Evolutionary conservation across 2,888 invertebrate species (phyloP).

Genomic region (Anthoptus insignis): DNA sequence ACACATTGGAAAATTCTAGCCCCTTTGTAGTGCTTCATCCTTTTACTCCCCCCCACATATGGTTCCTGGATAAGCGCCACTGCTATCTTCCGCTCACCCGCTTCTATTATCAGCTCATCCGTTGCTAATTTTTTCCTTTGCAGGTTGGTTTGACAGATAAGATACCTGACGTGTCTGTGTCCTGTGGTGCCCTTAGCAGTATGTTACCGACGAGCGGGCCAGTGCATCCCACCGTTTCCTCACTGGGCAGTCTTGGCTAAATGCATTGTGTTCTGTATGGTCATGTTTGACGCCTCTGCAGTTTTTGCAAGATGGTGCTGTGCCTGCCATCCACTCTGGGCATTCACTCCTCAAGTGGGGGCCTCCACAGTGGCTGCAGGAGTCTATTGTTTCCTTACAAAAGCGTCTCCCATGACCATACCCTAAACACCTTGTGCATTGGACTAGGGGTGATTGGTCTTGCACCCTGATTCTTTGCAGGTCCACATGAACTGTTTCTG

Average conservation of each 20-base stretch:
- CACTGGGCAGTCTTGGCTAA: conserved; percentile 19
- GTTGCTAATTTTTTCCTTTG: conserved; percentile 10
- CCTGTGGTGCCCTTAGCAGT: conserved; percentile 36
- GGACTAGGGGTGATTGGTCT: conserved; percentile 10
- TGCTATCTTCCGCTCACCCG: neutral
- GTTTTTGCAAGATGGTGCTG: neutral
- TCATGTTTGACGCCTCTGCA: too few relatives aligned
- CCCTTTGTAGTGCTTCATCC: neutral
- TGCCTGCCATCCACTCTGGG: neutral
- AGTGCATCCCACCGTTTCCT: conserved; percentile 38
- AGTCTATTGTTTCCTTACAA: neutral
- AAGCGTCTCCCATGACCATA: neutral
- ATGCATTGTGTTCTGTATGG: conserved; percentile 45
- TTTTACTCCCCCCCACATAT: neutral
- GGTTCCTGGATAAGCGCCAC: conserved; percentile 31
- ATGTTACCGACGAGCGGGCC: conserved; percentile 33
- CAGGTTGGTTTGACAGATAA: conserved; percentile 13
- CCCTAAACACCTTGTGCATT: neutral
- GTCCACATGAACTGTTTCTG: neutral
- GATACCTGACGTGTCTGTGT: neutral
- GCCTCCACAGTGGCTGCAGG: neutral
- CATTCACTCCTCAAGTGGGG: conserved; percentile 5
- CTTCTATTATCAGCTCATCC: conserved; percentile 11
- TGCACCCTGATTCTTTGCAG: neutral
- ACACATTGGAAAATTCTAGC: neutral